These are phyloP conservation scores for Apamea anceps DNA, from an alignment of 2,888 invertebrate genomes.

Conservation along the genomic window DNA sequence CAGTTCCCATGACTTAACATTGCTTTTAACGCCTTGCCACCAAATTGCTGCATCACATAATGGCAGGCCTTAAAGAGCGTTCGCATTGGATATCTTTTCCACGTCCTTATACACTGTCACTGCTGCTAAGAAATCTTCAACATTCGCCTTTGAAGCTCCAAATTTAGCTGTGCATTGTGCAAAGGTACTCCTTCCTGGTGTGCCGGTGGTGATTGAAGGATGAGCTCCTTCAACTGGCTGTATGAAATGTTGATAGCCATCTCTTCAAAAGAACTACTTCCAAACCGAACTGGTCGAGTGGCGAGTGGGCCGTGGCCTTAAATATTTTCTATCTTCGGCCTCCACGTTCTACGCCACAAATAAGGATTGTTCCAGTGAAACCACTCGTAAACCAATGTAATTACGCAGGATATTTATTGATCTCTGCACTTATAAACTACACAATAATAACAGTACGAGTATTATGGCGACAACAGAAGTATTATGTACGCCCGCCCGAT, in stretches of 20 bases:
- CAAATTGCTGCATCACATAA: background rate
- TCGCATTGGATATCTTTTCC: background rate
- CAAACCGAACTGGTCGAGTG: background rate
- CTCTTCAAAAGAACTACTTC: background rate
- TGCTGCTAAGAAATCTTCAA: background rate
- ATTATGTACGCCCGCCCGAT: background rate
- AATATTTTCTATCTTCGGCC: background rate
- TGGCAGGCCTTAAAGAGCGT: background rate
- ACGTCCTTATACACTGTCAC: background rate
- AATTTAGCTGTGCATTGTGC: background rate
- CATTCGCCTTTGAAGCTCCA: background rate
- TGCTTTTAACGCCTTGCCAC: background rate
- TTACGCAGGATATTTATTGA: background rate
- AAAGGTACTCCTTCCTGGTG: background rate
- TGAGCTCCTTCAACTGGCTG: background rate
- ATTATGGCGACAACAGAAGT: background rate
- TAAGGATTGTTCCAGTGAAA: background rate
- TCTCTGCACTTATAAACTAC: background rate
- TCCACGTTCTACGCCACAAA: background rate
- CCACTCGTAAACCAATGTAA: background rate
- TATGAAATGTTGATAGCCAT: background rate
- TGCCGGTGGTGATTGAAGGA: background rate
- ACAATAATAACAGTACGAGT: background rate
- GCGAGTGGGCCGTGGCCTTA: background rate
- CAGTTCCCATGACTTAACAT: background rate